A percentile compares a stretch with the other conserved stretches of the same genome.
Evolutionary conservation across 2,888 invertebrate species (phyloP).

Genomic region (Drosophila algonquin): DNA sequence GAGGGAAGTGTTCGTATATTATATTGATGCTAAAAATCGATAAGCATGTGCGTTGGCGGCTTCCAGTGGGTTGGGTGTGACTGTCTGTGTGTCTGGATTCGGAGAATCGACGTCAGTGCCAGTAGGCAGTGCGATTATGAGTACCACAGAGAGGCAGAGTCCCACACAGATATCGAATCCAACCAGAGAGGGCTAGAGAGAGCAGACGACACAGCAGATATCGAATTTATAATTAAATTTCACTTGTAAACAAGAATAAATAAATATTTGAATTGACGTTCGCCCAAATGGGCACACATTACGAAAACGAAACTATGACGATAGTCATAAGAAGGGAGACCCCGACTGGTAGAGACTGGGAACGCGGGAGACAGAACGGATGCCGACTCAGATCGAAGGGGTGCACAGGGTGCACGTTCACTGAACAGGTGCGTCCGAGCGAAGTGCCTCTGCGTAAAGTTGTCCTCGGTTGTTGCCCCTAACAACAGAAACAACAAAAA

Average conservation of each 20-base stretch:
- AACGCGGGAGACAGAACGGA: not conserved
- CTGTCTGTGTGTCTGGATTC: slow-evolving; percentile 25
- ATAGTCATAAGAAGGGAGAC: slow-evolving; percentile 12
- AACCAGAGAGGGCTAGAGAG: not conserved
- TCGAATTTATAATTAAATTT: slow-evolving; percentile 51
- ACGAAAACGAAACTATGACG: not conserved
- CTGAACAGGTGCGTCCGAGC: slow-evolving; percentile 51
- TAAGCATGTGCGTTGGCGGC: slow-evolving; percentile 58
- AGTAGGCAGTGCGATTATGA: slow-evolving; percentile 8
- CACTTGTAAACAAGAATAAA: slow-evolving; percentile 34
- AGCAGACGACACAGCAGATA: slow-evolving; percentile 18
- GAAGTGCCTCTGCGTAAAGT: slow-evolving; percentile 17
- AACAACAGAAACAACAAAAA: slow-evolving; percentile 4
- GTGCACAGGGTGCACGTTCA: slow-evolving; percentile 1
- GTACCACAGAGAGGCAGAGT: slow-evolving; percentile 5
- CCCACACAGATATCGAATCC: slow-evolving; percentile 44
- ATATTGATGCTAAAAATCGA: slow-evolving; percentile 57
- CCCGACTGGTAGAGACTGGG: not conserved
- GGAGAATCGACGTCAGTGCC: not conserved
- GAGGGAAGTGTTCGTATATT: slow-evolving; percentile 50
- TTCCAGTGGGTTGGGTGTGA: slow-evolving; percentile 15
- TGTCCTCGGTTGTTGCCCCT: slow-evolving; percentile 44
- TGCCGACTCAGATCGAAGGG: not conserved
- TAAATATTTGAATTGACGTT: slow-evolving; percentile 20
- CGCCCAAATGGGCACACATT: not conserved